A percentile compares a stretch with the other conserved stretches of the same genome.
Evolutionary conservation across 2,113 vertebrate species (phyloP).

Genomic region (Petrocephalus zakoni): DNA sequence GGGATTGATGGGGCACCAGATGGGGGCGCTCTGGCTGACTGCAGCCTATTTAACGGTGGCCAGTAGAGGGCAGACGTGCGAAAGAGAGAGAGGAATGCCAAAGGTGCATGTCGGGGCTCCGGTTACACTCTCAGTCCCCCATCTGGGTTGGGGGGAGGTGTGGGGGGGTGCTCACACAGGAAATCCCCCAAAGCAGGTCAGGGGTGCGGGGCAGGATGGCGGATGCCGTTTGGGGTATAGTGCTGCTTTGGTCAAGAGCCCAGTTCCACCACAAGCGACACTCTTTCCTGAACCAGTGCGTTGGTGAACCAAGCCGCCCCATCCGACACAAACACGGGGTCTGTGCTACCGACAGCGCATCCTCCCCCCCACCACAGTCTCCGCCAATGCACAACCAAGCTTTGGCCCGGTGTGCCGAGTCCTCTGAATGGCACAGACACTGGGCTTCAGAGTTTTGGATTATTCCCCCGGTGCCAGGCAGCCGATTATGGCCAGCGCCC

Average conservation of each 20-base stretch:
- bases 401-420: neutral
- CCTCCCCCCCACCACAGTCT: too few species aligned
- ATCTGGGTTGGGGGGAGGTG: neutral
- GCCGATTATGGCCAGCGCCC: neutral
- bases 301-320: neutral
- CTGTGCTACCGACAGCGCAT: neutral
- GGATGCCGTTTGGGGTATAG: neutral
- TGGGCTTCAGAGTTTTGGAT: neutral
- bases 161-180: neutral
- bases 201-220: neutral
- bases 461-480: neutral
- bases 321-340: neutral
- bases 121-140: conserved; percentile 6
- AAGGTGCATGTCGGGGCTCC: conserved; percentile 43
- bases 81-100: conserved; percentile 37
- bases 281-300: neutral
- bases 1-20: neutral
- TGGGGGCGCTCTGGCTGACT: conserved; percentile 34
- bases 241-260: neutral
- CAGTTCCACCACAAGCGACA: neutral
- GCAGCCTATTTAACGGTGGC: conserved; percentile 39
- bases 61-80: conserved; percentile 46
- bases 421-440: neutral
- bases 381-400: too few species aligned
- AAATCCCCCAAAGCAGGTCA: neutral